Evolutionary conservation across 1,140 invertebrate genomes (phyloP).

Genomic region (Saccostrea glomerata): DNA sequence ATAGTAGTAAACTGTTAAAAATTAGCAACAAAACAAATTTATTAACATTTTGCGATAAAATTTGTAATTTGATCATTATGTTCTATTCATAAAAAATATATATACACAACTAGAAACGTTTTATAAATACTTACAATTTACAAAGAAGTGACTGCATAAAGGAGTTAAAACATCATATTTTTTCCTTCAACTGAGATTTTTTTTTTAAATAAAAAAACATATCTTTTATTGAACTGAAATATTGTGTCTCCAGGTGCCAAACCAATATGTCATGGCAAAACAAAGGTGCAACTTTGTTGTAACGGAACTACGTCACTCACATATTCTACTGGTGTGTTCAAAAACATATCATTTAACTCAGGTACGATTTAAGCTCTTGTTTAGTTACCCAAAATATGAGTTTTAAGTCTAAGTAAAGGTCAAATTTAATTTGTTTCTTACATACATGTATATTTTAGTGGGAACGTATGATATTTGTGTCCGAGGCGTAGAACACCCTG

Average conservation of each 20-base stretch:
- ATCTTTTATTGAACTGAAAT: background rate
- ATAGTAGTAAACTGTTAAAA: no score
- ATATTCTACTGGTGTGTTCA: constrained; percentile 12
- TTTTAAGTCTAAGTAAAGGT: background rate
- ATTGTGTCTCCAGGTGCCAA: background rate
- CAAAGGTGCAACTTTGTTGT: background rate
- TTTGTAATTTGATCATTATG: no score
- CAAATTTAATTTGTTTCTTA: background rate
- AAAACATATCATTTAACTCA: background rate
- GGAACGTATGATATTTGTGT: background rate
- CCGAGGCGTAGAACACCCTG: background rate
- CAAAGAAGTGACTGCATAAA: background rate
- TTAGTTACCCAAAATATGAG: background rate
- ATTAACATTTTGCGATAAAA: no score
- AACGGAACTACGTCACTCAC: background rate
- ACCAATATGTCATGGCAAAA: background rate
- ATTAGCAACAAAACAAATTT: no score
- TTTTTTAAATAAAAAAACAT: background rate
- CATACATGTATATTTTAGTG: background rate
- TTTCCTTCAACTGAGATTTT: background rate
- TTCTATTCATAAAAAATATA: background rate
- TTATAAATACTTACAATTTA: background rate
- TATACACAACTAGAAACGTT: background rate
- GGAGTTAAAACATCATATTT: background rate
- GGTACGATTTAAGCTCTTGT: background rate